Percentiles rank a stretch among this genome's conserved stretches.
Evolutionary conservation across 2,888 invertebrate species (phyloP).

Genomic region (Coecobrya sp.): DNA sequence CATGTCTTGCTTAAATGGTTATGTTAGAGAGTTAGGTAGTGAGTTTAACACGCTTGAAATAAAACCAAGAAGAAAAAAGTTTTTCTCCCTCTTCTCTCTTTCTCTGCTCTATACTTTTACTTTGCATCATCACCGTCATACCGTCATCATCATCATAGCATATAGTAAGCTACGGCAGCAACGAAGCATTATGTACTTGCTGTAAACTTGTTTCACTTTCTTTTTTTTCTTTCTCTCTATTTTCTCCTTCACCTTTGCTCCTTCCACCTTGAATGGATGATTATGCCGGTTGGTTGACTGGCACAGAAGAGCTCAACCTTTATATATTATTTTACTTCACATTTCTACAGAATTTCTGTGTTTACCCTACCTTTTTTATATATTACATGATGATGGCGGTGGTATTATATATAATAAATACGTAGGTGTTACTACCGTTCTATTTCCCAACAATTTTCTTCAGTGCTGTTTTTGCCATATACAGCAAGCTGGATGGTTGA

Average conservation of each 20-base stretch:
- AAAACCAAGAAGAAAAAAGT: slow-evolving; percentile 24
- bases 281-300: slow-evolving; percentile 48
- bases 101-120: background rate
- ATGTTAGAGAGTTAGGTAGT: slow-evolving; percentile 36
- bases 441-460: too few species aligned
- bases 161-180: too few species aligned
- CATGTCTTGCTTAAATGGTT: slow-evolving; percentile 69
- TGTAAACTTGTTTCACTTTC: slow-evolving; percentile 69
- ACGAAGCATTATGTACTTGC: slow-evolving; percentile 31
- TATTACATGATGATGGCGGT: background rate
- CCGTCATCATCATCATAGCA: background rate
- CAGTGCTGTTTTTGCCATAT: too few species aligned
- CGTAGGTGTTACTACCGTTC: background rate
- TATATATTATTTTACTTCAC: background rate
- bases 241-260: slow-evolving; percentile 55
- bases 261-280: slow-evolving; percentile 51
- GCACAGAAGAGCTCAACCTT: background rate
- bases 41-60: slow-evolving; percentile 57
- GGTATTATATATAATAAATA: background rate
- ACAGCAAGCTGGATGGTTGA: too few species aligned
- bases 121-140: slow-evolving; percentile 44
- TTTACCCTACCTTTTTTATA: background rate
- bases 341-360: background rate
- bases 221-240: slow-evolving; percentile 4
- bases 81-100: background rate